Percentiles rank a stretch among this genome's conserved stretches.
These are phyloP conservation scores for Furcifer pardalis DNA, from an alignment of 2,797 vertebrate genomes.

Conservation along the genomic window DNA sequence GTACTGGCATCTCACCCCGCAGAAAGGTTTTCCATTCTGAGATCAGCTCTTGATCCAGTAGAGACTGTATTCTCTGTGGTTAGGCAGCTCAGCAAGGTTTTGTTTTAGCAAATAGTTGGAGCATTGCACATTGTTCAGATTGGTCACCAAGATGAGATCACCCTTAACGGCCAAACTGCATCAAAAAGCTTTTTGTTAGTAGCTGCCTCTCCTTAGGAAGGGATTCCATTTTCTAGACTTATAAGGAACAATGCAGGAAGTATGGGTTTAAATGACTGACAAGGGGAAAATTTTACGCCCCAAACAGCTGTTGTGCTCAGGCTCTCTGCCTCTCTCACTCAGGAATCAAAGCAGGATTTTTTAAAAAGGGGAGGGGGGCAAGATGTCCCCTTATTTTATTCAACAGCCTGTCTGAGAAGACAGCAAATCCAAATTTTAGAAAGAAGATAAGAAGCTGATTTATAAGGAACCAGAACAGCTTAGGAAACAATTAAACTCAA, in stretches of 20 bases:
- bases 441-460: accelerated
- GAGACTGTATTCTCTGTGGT: background rate
- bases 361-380: background rate
- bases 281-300: accelerated
- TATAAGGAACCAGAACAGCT: too few relatives aligned
- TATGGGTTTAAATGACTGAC: background rate
- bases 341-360: background rate
- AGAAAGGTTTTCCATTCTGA: background rate
- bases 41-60: background rate
- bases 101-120: slow-evolving; percentile 55
- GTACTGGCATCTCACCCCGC: background rate
- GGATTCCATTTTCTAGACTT: slow-evolving; percentile 51
- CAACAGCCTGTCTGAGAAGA: background rate
- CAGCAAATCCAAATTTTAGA: background rate
- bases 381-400: background rate
- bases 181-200: slow-evolving; percentile 72
- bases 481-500: background rate
- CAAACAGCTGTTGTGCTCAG: background rate
- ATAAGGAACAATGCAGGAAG: background rate
- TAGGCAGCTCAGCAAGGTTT: slow-evolving; percentile 23
- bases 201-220: slow-evolving; percentile 47
- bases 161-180: slow-evolving; percentile 53
- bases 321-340: background rate
- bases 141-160: slow-evolving; percentile 66
- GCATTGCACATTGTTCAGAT: slow-evolving; percentile 48